Evolutionary conservation across 1,140 invertebrate species (phyloP).

Genomic region (Drosophila grimshawi): DNA sequence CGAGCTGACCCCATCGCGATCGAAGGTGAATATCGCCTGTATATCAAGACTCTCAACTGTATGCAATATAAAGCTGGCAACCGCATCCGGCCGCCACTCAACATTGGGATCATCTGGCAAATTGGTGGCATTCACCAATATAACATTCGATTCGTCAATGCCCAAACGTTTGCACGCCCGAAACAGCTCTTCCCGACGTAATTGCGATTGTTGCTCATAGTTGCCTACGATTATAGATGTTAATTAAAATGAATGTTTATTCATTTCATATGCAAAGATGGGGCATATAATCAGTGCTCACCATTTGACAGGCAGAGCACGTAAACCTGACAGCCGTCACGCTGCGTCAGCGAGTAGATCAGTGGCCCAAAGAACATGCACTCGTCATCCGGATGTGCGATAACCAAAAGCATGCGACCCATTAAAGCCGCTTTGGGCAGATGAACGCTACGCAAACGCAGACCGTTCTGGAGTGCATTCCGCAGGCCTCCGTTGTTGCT

Average conservation of each 20-base stretch:
- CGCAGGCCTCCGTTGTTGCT: constrained; percentile 27
- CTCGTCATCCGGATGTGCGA: constrained; percentile 98
- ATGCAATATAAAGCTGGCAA: constrained; percentile 90
- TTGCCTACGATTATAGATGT: constrained; percentile 86
- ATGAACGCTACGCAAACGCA: constrained; percentile 69
- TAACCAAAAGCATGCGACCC: constrained; percentile 91
- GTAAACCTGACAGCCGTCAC: constrained; percentile 88
- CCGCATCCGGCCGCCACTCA: constrained; percentile 90
- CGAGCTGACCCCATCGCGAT: constrained; percentile 94
- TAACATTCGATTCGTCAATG: constrained; percentile 90
- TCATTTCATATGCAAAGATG: not conserved
- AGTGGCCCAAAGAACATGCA: constrained; percentile 99
- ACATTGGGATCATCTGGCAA: constrained; percentile 90
- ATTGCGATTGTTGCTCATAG: constrained; percentile 88
- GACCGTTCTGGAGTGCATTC: constrained; percentile 45
- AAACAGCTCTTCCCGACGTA: constrained; percentile 91
- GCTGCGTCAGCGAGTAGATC: constrained; percentile 89
- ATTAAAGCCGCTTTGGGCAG: constrained; percentile 56
- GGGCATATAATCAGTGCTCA: constrained; percentile 77
- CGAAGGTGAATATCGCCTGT: constrained; percentile 95
- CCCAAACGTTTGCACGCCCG: constrained; percentile 91
- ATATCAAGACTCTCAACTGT: constrained; percentile 90
- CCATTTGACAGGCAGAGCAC: constrained; percentile 95
- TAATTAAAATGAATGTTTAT: not conserved
- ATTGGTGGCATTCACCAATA: constrained; percentile 88